Evolutionary conservation across 2,113 vertebrate genomes (phyloP).

Genomic region (Caloenas nicobarica): DNA sequence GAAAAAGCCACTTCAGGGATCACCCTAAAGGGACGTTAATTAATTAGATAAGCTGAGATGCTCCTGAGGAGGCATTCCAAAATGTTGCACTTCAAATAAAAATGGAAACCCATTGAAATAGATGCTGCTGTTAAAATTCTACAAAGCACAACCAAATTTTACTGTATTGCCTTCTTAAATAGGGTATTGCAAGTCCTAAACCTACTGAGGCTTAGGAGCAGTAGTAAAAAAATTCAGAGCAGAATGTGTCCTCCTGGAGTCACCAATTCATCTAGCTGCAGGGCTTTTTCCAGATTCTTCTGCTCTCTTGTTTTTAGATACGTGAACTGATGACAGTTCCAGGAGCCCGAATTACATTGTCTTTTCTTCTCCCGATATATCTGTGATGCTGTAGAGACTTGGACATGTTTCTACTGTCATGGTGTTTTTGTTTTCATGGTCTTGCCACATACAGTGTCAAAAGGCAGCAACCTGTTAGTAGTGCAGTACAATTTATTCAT

Average conservation of each 20-base stretch:
- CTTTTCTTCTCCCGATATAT: background rate
- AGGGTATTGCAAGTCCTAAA: background rate
- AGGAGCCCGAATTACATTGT: background rate
- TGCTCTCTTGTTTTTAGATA: background rate
- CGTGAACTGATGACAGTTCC: accelerated
- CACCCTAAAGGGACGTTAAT: background rate
- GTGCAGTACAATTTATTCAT: background rate
- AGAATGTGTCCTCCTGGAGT: background rate
- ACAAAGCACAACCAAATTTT: background rate
- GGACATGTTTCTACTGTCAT: background rate
- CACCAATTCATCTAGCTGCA: accelerated
- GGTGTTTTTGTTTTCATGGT: background rate
- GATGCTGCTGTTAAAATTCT: background rate
- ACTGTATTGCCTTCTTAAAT: background rate
- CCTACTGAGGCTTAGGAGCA: background rate
- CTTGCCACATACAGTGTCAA: too few species aligned
- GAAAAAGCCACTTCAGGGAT: background rate
- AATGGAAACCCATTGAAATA: background rate
- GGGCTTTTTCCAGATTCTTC: background rate
- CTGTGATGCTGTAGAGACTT: background rate
- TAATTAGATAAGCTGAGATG: background rate
- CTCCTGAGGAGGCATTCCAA: background rate
- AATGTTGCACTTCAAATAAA: background rate
- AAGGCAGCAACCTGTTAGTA: background rate
- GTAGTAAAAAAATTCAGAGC: background rate